Evolutionary conservation across 2,888 invertebrate species (phyloP).

Genomic region (Hirtodrosophila confusa): DNA sequence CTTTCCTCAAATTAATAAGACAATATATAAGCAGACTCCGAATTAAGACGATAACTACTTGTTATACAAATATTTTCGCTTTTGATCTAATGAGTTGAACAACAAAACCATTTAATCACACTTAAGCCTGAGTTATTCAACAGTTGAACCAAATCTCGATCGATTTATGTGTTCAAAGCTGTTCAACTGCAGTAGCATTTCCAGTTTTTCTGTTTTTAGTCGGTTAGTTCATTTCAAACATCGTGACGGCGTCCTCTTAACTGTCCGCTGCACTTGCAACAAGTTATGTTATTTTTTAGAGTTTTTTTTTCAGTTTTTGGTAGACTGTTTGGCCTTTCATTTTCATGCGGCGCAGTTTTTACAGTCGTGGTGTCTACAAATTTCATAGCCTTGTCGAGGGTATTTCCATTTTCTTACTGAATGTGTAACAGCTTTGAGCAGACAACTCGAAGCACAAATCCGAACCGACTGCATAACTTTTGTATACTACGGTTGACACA

Average conservation of each 20-base stretch:
- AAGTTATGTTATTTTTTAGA: constrained; percentile 40
- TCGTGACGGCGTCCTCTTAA: constrained; percentile 33
- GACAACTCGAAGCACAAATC: too few species aligned
- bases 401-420: too few species aligned
- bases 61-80: too few species aligned
- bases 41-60: too few species aligned
- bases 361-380: constrained; percentile 22
- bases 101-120: not conserved
- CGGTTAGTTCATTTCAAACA: constrained; percentile 26
- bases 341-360: constrained; percentile 63
- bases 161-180: constrained; percentile 3
- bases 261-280: constrained; percentile 45
- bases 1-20: too few species aligned
- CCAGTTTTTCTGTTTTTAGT: constrained; percentile 8
- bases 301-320: constrained; percentile 30
- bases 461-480: too few species aligned
- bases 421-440: too few species aligned
- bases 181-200: constrained; percentile 13
- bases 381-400: not conserved
- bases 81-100: not conserved
- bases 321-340: constrained; percentile 71
- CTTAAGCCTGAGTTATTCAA: not conserved
- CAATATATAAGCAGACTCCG: too few species aligned
- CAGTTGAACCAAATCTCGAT: constrained; percentile 5
- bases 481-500: too few species aligned